Evolutionary conservation across 2,888 invertebrate genomes (phyloP).

Genomic region (Lasioglossum leucozonium): DNA sequence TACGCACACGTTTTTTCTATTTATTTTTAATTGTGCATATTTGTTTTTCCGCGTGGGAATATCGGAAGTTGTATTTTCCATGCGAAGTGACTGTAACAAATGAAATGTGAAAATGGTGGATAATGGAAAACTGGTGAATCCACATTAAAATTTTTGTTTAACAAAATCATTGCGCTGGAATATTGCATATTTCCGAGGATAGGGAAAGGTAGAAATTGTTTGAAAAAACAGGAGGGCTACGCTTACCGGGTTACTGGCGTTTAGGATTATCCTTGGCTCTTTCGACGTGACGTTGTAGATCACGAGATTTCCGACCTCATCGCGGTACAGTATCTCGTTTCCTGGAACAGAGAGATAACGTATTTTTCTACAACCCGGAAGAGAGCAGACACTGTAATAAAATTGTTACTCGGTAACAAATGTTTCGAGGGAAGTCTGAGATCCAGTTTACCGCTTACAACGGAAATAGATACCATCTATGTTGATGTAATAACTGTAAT

Average conservation of each 20-base stretch:
- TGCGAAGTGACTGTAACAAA: not conserved
- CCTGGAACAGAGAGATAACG: slow-evolving; percentile 85
- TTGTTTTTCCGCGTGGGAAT: not conserved
- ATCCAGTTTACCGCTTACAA: not conserved
- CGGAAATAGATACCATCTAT: not conserved
- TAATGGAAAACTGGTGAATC: not conserved
- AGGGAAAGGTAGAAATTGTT: not conserved
- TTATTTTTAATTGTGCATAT: not conserved
- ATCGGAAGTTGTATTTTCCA: not conserved
- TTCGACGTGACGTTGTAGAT: slow-evolving; percentile 86
- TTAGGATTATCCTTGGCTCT: slow-evolving; percentile 84
- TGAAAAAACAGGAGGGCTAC: slow-evolving; percentile 13
- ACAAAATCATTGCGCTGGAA: not conserved
- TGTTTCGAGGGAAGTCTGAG: not conserved
- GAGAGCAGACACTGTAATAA: not conserved
- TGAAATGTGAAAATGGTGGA: not conserved
- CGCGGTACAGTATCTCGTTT: slow-evolving; percentile 88
- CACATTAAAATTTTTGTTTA: not conserved
- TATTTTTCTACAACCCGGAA: slow-evolving; percentile 17
- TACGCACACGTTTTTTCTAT: not conserved
- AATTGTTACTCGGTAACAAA: slow-evolving; percentile 1
- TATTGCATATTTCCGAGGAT: not conserved
- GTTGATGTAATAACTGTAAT: not conserved
- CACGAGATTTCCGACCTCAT: slow-evolving; percentile 86
- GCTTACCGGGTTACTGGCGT: slow-evolving; percentile 85